These are phyloP conservation scores for Ylistrum balloti DNA, from an alignment of 1,140 invertebrate genomes.

Conservation along the genomic window DNA sequence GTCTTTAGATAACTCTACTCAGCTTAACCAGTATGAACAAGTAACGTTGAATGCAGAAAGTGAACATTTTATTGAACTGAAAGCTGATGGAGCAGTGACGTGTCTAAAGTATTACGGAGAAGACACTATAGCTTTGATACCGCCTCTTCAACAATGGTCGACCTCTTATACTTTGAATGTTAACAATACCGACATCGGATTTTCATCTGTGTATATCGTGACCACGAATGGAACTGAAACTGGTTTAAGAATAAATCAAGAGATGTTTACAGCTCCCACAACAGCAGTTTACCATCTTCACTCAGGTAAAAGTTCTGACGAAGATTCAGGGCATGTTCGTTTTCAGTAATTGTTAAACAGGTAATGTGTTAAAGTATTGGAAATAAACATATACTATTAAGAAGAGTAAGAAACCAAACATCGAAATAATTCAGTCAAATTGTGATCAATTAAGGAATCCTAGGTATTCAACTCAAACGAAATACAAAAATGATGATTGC, in stretches of 20 bases:
- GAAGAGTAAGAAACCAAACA: too few relatives aligned
- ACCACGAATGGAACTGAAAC: not conserved
- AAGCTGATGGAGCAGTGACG: not conserved
- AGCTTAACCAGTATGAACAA: not conserved
- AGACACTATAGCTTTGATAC: not conserved
- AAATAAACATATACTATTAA: too few relatives aligned
- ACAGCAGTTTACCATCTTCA: not conserved
- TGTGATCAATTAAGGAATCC: too few relatives aligned
- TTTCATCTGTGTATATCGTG: not conserved
- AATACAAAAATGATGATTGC: too few relatives aligned
- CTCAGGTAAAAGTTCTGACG: not conserved
- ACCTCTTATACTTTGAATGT: not conserved
- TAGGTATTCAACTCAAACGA: too few relatives aligned
- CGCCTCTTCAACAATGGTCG: not conserved
- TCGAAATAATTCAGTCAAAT: too few relatives aligned
- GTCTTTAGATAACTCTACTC: not conserved
- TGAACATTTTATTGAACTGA: not conserved
- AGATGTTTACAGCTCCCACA: not conserved
- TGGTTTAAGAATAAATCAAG: not conserved
- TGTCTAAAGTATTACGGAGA: not conserved
- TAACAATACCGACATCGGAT: not conserved
- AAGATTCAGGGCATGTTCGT: too few relatives aligned
- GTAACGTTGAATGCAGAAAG: not conserved
- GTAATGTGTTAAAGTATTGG: too few relatives aligned
- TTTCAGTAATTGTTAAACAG: too few relatives aligned